Base-by-base conservation (phyloP, 1,140 invertebrate genomes). In the Drosophila auraria region DNA sequence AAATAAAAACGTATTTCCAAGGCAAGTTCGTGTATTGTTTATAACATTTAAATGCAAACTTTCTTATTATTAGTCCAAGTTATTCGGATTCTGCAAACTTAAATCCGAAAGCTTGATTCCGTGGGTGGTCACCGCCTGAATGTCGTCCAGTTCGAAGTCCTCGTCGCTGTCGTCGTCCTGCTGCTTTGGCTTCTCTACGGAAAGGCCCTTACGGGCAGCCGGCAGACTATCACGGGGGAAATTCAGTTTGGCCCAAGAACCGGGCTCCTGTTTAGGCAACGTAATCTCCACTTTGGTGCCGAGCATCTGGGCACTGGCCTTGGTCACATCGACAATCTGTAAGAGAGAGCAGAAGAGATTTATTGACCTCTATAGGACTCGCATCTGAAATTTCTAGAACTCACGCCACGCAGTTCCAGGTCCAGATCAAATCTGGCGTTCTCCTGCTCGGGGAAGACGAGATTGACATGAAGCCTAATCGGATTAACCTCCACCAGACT, bases 251-350 rank as follows among this genome's bases (percentile, higher is more conserved):
- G 94, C 84, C 99, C 99, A 99, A 53, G 95, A 95, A 20, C 96
- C 95, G 3, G 96, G 94, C 83, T 98, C 97, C 1, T 95, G 95
- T 94, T 99, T 99, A 72, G 96, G 97, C 83, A 99, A 91, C 83
- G 97, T 98, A 12, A 99, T 97, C 94, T 99, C 99, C 20, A 99
- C 95, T 95, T 99, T 99, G n/a, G 98, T 97, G 54, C 96, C 96
- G 74, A 96, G 94, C 96, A 99, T 97, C 15, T 95, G 95, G 2
- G 96, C 97, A 76, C 93, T 94, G 87, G 97, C 97, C 61, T 95
- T 94, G 44, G 93, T 93, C 15, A 97, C 94, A 91, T 96, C 94
- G 20, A 97, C 94, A 59, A 97, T 94, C 97, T 97, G 77, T 12
- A 49, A 59, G 5, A 3, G 4, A 44, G 20, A 56, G 61, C 49